Conservation (phyloP, 2,888 invertebrate species). For the Myopa tessellatipennis region DNA sequence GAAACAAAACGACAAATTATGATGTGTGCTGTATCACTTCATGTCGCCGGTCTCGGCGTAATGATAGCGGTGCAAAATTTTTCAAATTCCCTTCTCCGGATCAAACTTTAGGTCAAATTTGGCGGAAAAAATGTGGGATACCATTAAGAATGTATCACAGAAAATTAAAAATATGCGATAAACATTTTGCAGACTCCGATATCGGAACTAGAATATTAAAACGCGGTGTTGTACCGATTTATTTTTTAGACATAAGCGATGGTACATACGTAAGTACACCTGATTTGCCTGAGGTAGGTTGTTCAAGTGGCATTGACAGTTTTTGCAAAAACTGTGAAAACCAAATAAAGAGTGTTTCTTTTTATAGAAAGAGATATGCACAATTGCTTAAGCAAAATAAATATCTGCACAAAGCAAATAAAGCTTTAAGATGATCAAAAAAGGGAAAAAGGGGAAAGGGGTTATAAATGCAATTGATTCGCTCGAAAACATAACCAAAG, state of each 20-base stretch:
- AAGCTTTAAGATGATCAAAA: not conserved
- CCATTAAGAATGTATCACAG: no score
- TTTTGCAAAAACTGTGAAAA: conserved; percentile 24
- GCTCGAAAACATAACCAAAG: not conserved
- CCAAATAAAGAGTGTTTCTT: conserved; percentile 1
- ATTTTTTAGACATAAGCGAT: not conserved
- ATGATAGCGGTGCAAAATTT: no score
- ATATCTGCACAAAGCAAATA: not conserved
- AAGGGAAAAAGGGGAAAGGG: not conserved
- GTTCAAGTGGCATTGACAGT: not conserved
- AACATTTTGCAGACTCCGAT: conserved; percentile 5
- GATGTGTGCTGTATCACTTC: no score
- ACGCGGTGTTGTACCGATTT: conserved; percentile 18
- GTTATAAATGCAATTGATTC: conserved; percentile 19
- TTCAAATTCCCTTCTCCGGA: no score
- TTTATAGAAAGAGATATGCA: conserved; percentile 17
- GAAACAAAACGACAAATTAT: no score
- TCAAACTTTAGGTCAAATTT: no score
- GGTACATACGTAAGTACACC: conserved; percentile 4
- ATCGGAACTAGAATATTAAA: conserved; percentile 23
- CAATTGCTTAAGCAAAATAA: conserved; percentile 3
- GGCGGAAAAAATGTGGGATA: no score
- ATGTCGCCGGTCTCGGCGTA: no score
- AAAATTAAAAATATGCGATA: no score
- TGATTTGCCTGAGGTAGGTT: not conserved